Conservation (phyloP, 2,888 invertebrate species). For the Phragmatobia fuliginosa region DNA sequence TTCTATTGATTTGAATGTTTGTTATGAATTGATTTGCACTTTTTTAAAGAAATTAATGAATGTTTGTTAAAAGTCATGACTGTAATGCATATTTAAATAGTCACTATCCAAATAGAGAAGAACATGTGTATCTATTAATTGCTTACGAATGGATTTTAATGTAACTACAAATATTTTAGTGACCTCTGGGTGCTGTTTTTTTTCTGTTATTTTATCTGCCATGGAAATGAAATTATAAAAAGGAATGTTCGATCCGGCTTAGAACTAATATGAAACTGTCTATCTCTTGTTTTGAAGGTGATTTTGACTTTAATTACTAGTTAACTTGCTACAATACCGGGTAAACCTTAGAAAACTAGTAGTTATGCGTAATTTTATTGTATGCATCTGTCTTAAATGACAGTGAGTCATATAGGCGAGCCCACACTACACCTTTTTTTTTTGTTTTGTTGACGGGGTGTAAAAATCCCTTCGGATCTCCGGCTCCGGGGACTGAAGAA, state of each 20-base stretch:
- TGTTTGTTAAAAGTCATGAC: constrained; percentile 24
- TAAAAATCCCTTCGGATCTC: too few species aligned
- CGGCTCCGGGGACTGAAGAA: too few species aligned
- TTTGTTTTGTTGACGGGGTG: too few species aligned
- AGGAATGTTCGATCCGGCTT: background rate
- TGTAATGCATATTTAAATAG: constrained; percentile 4
- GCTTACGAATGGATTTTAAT: background rate
- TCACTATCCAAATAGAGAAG: constrained; percentile 1
- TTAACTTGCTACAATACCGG: background rate
- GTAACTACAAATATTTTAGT: background rate
- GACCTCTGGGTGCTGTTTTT: background rate
- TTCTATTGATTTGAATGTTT: constrained; percentile 14
- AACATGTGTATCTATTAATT: background rate
- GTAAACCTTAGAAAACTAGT: background rate
- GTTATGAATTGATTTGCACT: background rate
- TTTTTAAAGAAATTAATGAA: constrained; percentile 6
- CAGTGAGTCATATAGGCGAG: background rate
- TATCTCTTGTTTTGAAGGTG: background rate
- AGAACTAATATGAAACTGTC: background rate
- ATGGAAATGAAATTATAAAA: background rate
- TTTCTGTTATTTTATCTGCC: background rate
- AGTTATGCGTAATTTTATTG: background rate
- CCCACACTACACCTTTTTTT: background rate
- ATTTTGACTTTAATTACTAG: background rate
- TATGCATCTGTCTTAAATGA: background rate